Percentiles rank a stretch among this genome's conserved stretches.
phyloP scores from a whole-genome alignment of 2,888 invertebrate species.

The Ariolimax columbianus region DNA sequence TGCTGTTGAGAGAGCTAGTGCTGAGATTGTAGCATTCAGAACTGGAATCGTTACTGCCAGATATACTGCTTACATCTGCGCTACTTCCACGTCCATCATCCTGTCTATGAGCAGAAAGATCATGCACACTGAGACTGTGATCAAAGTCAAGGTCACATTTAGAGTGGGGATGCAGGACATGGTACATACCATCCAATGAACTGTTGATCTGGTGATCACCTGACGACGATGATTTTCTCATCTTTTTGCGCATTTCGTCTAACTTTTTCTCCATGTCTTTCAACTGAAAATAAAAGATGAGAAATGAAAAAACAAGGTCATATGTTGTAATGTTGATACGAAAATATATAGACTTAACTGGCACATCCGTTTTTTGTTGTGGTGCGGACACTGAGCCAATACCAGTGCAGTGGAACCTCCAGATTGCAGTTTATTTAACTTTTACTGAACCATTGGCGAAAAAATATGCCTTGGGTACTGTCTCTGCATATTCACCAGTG shows the following conservation, averaged over 20 bases:
- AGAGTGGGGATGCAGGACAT: conserved; percentile 57
- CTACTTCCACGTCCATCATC: conserved; percentile 35
- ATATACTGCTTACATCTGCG: background rate
- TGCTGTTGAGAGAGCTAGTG: background rate
- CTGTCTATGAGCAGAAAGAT: conserved; percentile 16
- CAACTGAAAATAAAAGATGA: conserved; percentile 76
- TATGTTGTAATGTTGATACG: too few relatives aligned
- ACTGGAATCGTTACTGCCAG: conserved; percentile 15
- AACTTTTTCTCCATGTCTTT: conserved; percentile 80
- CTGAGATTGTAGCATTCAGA: conserved; percentile 13
- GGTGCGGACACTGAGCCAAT: too few relatives aligned
- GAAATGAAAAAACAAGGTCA: background rate
- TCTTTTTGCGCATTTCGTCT: conserved; percentile 68
- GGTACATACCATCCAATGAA: conserved; percentile 70
- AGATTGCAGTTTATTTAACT: too few relatives aligned
- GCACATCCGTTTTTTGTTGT: too few relatives aligned
- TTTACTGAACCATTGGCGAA: too few relatives aligned
- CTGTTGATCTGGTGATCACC: conserved; percentile 35
- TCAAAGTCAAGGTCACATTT: conserved; percentile 60
- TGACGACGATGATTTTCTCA: conserved; percentile 50
- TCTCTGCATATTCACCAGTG: too few relatives aligned
- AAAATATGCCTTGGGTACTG: too few relatives aligned
- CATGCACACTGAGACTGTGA: conserved; percentile 31
- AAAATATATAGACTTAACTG: too few relatives aligned
- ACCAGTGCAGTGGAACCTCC: too few relatives aligned